A percentile compares a stretch with the other conserved stretches of the same genome.
phyloP scores from a whole-genome alignment of 2,113 vertebrate genomes.

The Callospermophilus lateralis region DNA sequence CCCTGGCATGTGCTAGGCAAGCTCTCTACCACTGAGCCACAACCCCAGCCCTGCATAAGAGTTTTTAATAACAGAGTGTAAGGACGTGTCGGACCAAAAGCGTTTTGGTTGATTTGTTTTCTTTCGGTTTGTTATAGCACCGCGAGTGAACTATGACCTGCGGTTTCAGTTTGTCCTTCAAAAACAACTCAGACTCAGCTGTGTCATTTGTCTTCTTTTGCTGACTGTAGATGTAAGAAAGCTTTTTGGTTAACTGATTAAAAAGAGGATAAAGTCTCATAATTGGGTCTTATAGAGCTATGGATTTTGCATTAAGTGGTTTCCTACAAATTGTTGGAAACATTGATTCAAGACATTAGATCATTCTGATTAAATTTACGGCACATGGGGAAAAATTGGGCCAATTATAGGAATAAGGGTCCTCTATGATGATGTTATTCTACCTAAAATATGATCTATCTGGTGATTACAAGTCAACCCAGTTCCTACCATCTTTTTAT shows the following conservation, averaged over 20 bases:
- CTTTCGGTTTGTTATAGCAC: neutral
- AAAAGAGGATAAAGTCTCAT: conserved; percentile 48
- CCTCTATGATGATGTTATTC: conserved; percentile 20
- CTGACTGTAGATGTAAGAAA: conserved; percentile 28
- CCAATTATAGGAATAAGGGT: conserved; percentile 52
- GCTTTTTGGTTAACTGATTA: conserved; percentile 58
- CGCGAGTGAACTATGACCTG: neutral
- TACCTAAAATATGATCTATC: neutral
- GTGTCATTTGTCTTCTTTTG: conserved; percentile 52
- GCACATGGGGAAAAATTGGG: conserved; percentile 12
- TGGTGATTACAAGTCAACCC: neutral
- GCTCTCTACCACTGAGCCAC: no score
- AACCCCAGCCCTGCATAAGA: no score
- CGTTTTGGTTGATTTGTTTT: neutral
- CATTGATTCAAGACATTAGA: conserved; percentile 61
- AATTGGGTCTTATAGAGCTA: conserved; percentile 66
- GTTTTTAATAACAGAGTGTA: neutral
- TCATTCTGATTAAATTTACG: conserved; percentile 71
- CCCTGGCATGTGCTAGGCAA: no score
- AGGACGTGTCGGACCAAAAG: neutral
- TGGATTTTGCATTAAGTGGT: conserved; percentile 68
- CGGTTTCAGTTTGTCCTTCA: neutral
- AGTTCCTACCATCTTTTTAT: neutral
- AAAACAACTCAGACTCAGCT: neutral
- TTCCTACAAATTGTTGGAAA: conserved; percentile 73